Percentiles rank a stretch among this genome's conserved stretches.
Conservation (phyloP, 2,113 vertebrate species). For the Catharus minimus region DNA sequence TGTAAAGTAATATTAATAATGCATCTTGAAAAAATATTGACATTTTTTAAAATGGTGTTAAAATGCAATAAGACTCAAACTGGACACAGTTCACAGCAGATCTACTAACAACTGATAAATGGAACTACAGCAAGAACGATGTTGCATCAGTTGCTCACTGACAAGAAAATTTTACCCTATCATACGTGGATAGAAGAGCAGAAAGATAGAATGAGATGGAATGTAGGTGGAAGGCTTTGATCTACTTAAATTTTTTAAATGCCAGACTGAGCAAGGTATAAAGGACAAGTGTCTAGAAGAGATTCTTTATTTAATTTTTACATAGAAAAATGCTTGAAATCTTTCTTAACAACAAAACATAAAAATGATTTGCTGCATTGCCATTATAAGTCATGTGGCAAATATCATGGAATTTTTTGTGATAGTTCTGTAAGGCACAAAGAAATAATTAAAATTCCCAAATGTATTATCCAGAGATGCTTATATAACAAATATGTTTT, state of each 20-base stretch:
- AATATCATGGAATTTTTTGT: not conserved
- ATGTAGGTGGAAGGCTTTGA: constrained; percentile 40
- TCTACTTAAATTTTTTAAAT: constrained; percentile 17
- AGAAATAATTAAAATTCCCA: not conserved
- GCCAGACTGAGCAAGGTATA: not conserved
- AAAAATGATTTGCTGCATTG: not conserved
- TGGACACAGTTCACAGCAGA: not conserved
- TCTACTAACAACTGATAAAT: not conserved
- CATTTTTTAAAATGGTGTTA: not conserved
- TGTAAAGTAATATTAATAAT: not conserved
- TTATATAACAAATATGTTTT: not conserved
- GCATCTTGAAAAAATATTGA: not conserved
- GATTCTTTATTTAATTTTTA: not conserved
- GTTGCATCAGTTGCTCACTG: not conserved
- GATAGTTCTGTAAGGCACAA: not conserved
- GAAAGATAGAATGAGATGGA: not conserved
- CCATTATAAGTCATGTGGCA: not conserved
- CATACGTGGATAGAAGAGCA: not conserved
- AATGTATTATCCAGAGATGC: not conserved
- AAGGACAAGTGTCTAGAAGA: constrained; percentile 2
- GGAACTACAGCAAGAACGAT: not conserved
- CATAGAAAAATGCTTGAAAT: not conserved
- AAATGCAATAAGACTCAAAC: not conserved
- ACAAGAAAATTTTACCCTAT: constrained; percentile 56
- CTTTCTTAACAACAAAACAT: not conserved